Conservation (phyloP, 2,888 invertebrate genomes). For the Priocnemis perturbator region DNA sequence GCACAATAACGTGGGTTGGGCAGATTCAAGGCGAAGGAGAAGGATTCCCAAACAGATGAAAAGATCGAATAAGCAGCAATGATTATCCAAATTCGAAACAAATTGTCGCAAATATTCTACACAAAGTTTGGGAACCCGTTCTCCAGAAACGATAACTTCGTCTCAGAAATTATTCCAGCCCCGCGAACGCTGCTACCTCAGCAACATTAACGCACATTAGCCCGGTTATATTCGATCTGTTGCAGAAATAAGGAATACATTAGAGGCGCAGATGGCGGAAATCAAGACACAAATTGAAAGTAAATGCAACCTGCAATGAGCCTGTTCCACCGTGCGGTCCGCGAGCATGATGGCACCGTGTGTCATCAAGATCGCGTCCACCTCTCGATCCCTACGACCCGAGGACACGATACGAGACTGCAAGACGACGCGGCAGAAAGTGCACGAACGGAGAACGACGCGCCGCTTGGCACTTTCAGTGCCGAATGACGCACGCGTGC, state of each 20-base stretch:
- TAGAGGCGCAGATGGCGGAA: constrained; percentile 98
- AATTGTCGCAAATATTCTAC: too few species aligned
- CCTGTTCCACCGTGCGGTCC: constrained; percentile 67
- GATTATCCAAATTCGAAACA: too few species aligned
- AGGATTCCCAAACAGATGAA: too few species aligned
- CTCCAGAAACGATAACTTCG: too few species aligned
- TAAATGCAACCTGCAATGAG: constrained; percentile 97
- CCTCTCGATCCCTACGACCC: constrained; percentile 56
- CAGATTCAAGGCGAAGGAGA: too few species aligned
- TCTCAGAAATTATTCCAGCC: too few species aligned
- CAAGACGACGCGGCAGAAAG: constrained; percentile 38
- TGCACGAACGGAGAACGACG: background rate
- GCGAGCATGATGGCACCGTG: constrained; percentile 55
- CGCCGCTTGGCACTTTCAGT: too few species aligned
- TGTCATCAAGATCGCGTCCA: constrained; percentile 61
- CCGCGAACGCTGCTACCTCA: too few species aligned
- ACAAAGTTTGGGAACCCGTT: too few species aligned
- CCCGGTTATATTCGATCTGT: constrained; percentile 62
- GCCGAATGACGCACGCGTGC: too few species aligned
- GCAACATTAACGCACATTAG: background rate
- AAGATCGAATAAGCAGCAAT: too few species aligned
- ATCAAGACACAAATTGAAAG: constrained; percentile 97
- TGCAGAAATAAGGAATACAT: constrained; percentile 97
- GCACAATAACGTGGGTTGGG: too few species aligned
- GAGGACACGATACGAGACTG: constrained; percentile 36